Evolutionary conservation across 1,140 invertebrate genomes (phyloP).

Genomic region (Aphidius ervi): DNA sequence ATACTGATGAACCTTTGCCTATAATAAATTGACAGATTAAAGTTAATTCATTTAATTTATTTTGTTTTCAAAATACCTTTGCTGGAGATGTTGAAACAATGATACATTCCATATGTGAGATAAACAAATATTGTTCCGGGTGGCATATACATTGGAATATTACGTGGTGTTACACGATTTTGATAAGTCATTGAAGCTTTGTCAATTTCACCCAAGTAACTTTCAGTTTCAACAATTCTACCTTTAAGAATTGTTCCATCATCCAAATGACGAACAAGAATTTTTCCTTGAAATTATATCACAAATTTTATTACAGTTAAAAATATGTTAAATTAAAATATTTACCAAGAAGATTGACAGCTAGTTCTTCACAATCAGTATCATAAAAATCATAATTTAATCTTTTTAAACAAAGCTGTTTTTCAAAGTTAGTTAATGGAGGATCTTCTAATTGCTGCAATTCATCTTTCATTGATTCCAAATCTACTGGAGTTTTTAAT

Average conservation of each 20-base stretch:
- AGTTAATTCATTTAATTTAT: constrained; percentile 7
- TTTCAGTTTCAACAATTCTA: constrained; percentile 75
- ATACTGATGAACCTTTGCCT: constrained; percentile 63
- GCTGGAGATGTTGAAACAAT: constrained; percentile 80
- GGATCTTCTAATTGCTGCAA: constrained; percentile 43
- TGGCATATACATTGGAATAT: constrained; percentile 75
- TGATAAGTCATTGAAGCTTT: constrained; percentile 69
- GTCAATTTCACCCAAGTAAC: constrained; percentile 69
- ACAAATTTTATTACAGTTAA: not conserved
- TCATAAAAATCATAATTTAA: constrained; percentile 48
- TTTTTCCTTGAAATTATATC: constrained; percentile 47
- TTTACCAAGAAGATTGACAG: constrained; percentile 61
- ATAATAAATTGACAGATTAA: constrained; percentile 12
- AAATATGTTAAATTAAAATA: not conserved
- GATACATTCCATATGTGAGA: constrained; percentile 78
- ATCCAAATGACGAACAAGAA: constrained; percentile 59
- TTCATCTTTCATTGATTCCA: constrained; percentile 38
- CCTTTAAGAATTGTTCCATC: constrained; percentile 58
- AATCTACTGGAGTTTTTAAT: constrained; percentile 29
- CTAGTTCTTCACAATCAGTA: constrained; percentile 52
- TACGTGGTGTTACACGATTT: constrained; percentile 63
- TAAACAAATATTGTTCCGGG: constrained; percentile 80
- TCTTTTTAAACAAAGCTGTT: constrained; percentile 33
- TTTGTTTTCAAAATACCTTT: constrained; percentile 51
- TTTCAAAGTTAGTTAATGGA: constrained; percentile 36